These are phyloP conservation scores for Poicephalus gulielmi DNA, from an alignment of 2,113 vertebrate genomes.

Conservation along the genomic window DNA sequence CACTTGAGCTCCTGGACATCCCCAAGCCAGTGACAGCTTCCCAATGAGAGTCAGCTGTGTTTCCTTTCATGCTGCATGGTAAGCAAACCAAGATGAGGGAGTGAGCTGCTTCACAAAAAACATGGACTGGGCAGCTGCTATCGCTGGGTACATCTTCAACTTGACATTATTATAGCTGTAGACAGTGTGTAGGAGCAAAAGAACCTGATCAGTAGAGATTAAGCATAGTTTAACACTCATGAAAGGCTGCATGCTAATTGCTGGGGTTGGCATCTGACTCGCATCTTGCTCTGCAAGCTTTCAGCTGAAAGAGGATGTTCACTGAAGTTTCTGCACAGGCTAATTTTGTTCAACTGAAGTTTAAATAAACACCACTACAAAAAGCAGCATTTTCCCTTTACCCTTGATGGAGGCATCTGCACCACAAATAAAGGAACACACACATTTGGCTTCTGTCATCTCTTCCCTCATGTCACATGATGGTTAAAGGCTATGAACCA, in stretches of 20 bases:
- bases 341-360: conserved; percentile 30
- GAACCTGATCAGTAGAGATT: neutral
- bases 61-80: neutral
- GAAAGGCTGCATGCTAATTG: neutral
- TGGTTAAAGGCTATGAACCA: neutral
- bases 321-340: neutral
- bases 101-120: neutral
- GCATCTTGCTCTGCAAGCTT: neutral
- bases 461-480: neutral
- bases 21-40: neutral
- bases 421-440: conserved; percentile 21
- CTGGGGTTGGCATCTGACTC: neutral
- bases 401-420: neutral
- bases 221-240: neutral
- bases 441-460: neutral
- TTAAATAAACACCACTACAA: conserved; percentile 1
- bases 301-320: neutral
- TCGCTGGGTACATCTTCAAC: neutral
- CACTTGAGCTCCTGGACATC: neutral
- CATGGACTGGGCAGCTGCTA: neutral
- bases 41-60: neutral
- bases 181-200: neutral
- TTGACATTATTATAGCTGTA: conserved; percentile 1
- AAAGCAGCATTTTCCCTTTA: neutral
- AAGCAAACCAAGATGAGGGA: neutral